Base-by-base conservation (phyloP, 2,888 invertebrate species). In the Epinotia brunnichana region DNA sequence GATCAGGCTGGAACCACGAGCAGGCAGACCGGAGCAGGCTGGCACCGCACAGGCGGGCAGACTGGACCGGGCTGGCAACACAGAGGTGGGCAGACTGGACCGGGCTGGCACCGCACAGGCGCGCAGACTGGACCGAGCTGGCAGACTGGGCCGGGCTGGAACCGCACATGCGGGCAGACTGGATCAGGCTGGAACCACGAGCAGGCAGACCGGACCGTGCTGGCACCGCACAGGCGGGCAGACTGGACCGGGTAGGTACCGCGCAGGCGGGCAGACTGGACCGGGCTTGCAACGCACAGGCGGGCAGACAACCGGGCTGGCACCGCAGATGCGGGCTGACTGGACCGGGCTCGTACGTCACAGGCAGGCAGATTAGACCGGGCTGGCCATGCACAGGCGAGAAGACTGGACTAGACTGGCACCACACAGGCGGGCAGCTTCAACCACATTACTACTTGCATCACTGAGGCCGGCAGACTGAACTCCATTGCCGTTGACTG, bases 61-160 rank as follows among this genome's bases (percentile, higher is more conserved):
- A 13, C 59, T 35, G 60, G 54, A n/a, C 3, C 35, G 19, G 53
- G 35, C 24, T 51, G 57, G 57, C 48, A 24, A 29, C 57, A 1
- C 35, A 3, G 0, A 0, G n/a, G 63, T 21, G 7, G 60, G 17
- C 48, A 24, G 41, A 57, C 29, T 5, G 29, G 29, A 70, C 7
- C 19, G 48, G 59, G 70, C 57, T 19, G 2, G 54, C 62, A 56
- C 62, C 69, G 21, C 54, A 11, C 24, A 17, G 41, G 69, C 29
- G 54, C 3, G 64, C 39, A 53, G 39, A 24, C 51, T 51, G 63
- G 63, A 51, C 51, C 17, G 17, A 21, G 17, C 53, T 53, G 7
- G 53, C 11, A 56, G 66, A n/a, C 48, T 44, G 21, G 44, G 56
- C 13, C 41, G 4, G 54, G 41, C 67, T 48, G 15, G 54, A 13